A percentile compares a stretch with the other conserved stretches of the same genome.
These are phyloP conservation scores for Porites evermanni DNA, from an alignment of 92 coral and sea anemone species.

Conservation along the genomic window DNA sequence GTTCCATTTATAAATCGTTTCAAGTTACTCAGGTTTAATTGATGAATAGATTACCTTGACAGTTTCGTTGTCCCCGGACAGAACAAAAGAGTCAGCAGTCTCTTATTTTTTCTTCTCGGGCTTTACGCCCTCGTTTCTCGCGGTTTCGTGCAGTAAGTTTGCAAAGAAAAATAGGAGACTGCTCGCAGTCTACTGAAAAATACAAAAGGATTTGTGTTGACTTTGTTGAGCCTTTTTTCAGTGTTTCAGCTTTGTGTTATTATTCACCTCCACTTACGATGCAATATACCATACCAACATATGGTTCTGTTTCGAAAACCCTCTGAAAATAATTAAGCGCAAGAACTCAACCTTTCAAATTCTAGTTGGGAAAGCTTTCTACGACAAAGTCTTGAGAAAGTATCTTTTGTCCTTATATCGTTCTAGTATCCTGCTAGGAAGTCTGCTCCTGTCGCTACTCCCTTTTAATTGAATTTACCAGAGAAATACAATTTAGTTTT, in stretches of 20 bases:
- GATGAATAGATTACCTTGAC: too few relatives aligned
- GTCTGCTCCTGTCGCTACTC: not conserved
- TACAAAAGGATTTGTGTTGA: not conserved
- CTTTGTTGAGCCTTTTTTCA: not conserved
- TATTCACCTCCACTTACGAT: not conserved
- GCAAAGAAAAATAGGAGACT: too few relatives aligned
- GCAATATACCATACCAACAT: slow-evolving; percentile 1
- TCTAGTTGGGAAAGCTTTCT: not conserved
- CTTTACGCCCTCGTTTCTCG: too few relatives aligned
- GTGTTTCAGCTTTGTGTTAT: not conserved
- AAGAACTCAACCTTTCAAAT: slow-evolving; percentile 1
- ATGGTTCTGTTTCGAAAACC: not conserved
- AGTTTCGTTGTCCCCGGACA: too few relatives aligned
- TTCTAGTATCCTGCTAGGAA: not conserved
- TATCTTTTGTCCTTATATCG: not conserved
- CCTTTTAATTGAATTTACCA: not conserved
- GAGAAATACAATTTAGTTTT: not conserved
- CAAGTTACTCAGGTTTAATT: too few relatives aligned
- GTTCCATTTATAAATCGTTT: too few relatives aligned
- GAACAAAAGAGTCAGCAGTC: too few relatives aligned
- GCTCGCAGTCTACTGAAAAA: too few relatives aligned
- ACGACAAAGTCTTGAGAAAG: not conserved
- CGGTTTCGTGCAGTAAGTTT: too few relatives aligned
- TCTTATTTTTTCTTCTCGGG: too few relatives aligned
- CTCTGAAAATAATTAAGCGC: slow-evolving; percentile 2